A percentile compares a stretch with the other conserved stretches of the same genome.
Evolutionary conservation across 2,888 invertebrate species (phyloP).

Genomic region (Apamea crenata): DNA sequence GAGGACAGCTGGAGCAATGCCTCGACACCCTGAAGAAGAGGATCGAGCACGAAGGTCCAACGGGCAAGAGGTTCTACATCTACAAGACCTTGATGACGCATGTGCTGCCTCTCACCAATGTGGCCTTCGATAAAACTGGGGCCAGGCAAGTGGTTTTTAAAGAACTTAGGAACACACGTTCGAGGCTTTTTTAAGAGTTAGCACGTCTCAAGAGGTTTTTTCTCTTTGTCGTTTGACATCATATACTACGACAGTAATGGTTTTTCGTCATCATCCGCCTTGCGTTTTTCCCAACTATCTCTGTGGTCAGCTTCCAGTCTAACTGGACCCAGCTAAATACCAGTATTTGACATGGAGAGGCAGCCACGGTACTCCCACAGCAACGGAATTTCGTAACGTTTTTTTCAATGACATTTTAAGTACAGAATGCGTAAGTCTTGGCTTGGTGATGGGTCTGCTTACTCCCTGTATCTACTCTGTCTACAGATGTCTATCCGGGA

Average conservation of each 20-base stretch:
- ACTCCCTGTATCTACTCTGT: neutral
- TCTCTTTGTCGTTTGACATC: no score
- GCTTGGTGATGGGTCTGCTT: neutral
- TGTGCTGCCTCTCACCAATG: slow-evolving; percentile 93
- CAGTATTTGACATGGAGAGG: no score
- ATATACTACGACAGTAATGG: no score
- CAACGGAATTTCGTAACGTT: no score
- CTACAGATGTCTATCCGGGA: slow-evolving; percentile 94
- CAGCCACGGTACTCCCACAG: no score
- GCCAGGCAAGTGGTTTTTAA: slow-evolving; percentile 83
- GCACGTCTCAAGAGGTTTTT: neutral
- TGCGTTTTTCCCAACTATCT: no score
- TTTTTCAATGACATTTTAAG: no score
- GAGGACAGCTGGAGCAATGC: slow-evolving; percentile 91
- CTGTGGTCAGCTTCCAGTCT: no score
- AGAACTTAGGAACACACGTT: neutral
- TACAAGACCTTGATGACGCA: slow-evolving; percentile 92
- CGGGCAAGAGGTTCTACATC: slow-evolving; percentile 92
- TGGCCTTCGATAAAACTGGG: slow-evolving; percentile 93
- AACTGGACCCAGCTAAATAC: no score
- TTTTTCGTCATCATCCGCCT: no score
- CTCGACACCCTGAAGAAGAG: slow-evolving; percentile 91
- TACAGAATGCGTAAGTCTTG: no score
- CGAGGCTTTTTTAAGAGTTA: neutral
- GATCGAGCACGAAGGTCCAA: slow-evolving; percentile 90